Percentiles rank a stretch among this genome's conserved stretches.
Conservation (phyloP, 2,797 vertebrate species). For the Phylloscopus collybita region DNA sequence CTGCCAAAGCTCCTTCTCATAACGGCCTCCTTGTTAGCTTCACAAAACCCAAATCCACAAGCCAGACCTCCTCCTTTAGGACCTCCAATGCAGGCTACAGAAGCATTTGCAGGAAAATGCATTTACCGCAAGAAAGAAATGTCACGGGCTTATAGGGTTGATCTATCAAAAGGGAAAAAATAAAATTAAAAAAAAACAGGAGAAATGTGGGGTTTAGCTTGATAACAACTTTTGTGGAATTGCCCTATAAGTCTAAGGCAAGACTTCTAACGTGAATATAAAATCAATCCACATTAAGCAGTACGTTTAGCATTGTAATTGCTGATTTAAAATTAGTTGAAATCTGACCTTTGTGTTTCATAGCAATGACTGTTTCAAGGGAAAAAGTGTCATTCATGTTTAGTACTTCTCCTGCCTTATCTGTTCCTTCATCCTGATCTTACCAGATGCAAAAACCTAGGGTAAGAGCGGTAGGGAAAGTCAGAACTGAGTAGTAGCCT, state of each 20-base stretch:
- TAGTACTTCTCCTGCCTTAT: neutral
- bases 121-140: neutral
- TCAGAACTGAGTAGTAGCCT: conserved; percentile 58
- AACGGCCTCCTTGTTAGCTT: conserved; percentile 43
- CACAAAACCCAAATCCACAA: conserved; percentile 26
- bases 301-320: neutral
- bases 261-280: neutral
- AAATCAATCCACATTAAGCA: neutral
- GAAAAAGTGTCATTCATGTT: neutral
- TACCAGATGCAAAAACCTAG: neutral
- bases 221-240: neutral
- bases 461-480: conserved; percentile 61
- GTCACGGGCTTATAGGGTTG: neutral
- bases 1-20: conserved; percentile 76
- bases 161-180: fast-evolving
- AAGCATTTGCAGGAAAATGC: conserved; percentile 8
- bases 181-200: no score
- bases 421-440: neutral
- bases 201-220: neutral
- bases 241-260: no score
- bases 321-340: neutral
- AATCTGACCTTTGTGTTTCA: neutral
- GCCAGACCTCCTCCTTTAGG: conserved; percentile 21
- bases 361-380: neutral
- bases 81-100: conserved; percentile 8